Evolutionary conservation across 2,113 vertebrate species (phyloP).

Genomic region (Alaudala cheleensis): DNA sequence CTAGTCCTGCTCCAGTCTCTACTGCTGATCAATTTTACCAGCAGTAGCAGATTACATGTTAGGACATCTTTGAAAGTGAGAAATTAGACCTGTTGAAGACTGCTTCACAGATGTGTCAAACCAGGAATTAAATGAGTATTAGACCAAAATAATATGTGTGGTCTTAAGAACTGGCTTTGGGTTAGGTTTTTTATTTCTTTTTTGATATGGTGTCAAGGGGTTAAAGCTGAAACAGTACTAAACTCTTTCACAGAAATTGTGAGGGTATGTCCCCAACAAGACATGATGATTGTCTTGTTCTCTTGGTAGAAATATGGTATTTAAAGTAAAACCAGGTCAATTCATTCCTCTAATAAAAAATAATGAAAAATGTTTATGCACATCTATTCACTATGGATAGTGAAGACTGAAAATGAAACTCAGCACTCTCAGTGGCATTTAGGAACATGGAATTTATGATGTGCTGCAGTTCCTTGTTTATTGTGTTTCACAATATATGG

Average conservation of each 20-base stretch:
- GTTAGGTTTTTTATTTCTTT: background rate
- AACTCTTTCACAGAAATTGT: background rate
- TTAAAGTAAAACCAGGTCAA: background rate
- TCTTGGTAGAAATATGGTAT: background rate
- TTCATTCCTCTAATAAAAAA: background rate
- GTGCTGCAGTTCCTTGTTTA: background rate
- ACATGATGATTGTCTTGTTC: background rate
- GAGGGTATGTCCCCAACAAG: background rate
- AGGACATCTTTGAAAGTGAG: slow-evolving; percentile 3
- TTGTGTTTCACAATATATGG: background rate
- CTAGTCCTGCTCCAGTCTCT: background rate
- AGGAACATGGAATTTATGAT: background rate
- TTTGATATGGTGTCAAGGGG: background rate
- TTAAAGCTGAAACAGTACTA: background rate
- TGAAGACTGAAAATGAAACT: background rate
- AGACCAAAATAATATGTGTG: background rate
- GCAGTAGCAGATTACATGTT: background rate
- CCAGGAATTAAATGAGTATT: slow-evolving; percentile 1
- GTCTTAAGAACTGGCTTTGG: background rate
- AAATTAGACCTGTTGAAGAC: background rate
- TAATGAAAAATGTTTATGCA: background rate
- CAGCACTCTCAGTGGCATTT: background rate
- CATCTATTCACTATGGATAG: background rate
- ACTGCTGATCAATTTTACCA: background rate
- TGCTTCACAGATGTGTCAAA: background rate